A percentile compares a stretch with the other conserved stretches of the same genome.
Conservation (phyloP, 2,113 vertebrate species). For the Petrocephalus zakoni region DNA sequence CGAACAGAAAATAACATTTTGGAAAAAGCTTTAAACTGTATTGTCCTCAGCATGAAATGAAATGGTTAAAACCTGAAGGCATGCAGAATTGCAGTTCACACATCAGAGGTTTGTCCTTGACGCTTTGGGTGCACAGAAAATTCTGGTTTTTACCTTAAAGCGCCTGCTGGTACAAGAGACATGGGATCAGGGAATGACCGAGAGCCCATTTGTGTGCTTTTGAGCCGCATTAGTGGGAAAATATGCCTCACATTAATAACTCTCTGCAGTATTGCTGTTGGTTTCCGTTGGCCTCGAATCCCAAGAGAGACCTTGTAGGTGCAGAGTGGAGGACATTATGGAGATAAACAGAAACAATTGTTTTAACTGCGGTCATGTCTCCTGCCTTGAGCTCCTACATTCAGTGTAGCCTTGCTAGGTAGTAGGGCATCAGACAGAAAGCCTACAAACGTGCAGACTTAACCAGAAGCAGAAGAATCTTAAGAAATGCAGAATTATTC, state of each 20-base stretch:
- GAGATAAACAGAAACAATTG: background rate
- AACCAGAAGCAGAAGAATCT: background rate
- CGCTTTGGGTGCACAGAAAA: background rate
- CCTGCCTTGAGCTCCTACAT: background rate
- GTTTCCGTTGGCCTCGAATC: background rate
- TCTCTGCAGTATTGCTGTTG: background rate
- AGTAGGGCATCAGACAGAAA: background rate
- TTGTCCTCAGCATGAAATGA: background rate
- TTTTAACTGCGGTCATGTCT: background rate
- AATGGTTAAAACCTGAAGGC: background rate
- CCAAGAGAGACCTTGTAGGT: background rate
- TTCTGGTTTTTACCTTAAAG: background rate
- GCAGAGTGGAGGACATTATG: background rate
- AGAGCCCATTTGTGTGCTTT: background rate
- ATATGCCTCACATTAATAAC: background rate
- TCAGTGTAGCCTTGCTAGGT: background rate
- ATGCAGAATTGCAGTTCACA: background rate
- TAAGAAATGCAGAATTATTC: background rate
- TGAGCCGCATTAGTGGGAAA: background rate
- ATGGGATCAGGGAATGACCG: background rate
- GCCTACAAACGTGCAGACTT: background rate
- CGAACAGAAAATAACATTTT: background rate
- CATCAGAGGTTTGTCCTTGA: background rate
- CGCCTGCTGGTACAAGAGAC: background rate
- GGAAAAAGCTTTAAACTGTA: background rate